Base-by-base conservation (phyloP, 2,888 invertebrate species). In the Tuberolachnus salignus region DNA sequence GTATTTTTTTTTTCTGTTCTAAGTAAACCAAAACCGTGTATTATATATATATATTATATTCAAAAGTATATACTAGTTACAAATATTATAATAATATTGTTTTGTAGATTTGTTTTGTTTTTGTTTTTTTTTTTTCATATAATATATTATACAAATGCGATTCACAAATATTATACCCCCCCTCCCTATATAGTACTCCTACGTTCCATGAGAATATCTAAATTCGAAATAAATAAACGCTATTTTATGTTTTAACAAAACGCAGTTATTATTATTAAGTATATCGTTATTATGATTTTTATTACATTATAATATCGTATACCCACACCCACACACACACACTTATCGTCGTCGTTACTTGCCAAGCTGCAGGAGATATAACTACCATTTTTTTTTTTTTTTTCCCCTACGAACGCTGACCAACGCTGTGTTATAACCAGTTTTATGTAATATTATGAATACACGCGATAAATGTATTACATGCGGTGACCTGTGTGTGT, bases 341-440 rank as follows among this genome's bases (percentile, higher is more conserved):
- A 63, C 13, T n/a, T 61, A 42, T 42, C 16, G 1, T 63, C n/a
- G 26, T n/a, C 9, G 63, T 63, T 42, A 13, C 51, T 51, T 14
- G 42, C 3, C 23, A 16, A 46, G n/a, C 23, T 11, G 46, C 23
- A 13, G 46, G 6, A 21, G 9, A 49, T 26, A 49, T 26, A 13
- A 51, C 16, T 34, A 19, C 19, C 11, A 19, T 61, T 55, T 70
- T 16, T 49, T 51, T 34, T 53, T 21, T 34, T 19, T 14, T 42
- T 16, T 13, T 46, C 23, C 21, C 21, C 1, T 11, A 55, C 21
- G 19, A 21, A 53, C 10, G 1, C 49, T 14, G n/a, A 55, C 57
- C 70, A 26, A 26, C 59, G 46, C 16, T 59, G 59, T 57, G 51
- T 42, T 44, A 14, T n/a, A 59, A 71, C 71, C 71, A 71, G 59